Percentiles rank a stretch among this genome's conserved stretches.
phyloP scores from a whole-genome alignment of 2,113 vertebrate genomes.

The Aramus guarauna region DNA sequence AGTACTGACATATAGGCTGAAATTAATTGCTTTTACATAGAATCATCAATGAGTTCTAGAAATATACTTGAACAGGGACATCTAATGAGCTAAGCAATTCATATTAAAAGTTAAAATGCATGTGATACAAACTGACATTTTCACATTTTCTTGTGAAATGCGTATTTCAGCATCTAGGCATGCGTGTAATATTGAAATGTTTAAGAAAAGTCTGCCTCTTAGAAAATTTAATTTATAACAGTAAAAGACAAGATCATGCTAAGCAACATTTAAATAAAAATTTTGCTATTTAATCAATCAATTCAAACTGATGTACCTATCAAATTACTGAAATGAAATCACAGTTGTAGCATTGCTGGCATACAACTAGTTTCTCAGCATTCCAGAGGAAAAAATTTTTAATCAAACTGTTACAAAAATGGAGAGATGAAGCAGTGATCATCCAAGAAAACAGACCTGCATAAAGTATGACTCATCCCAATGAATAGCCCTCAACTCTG shows the following conservation, averaged over 20 bases:
- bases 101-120: background rate
- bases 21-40: background rate
- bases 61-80: background rate
- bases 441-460: background rate
- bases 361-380: background rate
- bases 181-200: background rate
- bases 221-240: background rate
- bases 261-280: background rate
- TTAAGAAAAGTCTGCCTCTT: background rate
- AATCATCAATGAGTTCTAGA: background rate
- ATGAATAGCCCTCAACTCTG: background rate
- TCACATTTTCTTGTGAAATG: background rate
- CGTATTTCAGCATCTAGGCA: background rate
- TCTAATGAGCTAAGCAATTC: background rate
- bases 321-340: background rate
- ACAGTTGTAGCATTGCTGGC: background rate
- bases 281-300: background rate
- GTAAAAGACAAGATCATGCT: background rate
- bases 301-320: background rate
- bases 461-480: background rate
- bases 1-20: background rate
- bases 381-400: background rate
- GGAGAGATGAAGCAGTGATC: background rate
- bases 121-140: background rate
- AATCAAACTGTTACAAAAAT: background rate